Conservation (phyloP, 1,140 invertebrate genomes). For the Drepana arcuata region DNA sequence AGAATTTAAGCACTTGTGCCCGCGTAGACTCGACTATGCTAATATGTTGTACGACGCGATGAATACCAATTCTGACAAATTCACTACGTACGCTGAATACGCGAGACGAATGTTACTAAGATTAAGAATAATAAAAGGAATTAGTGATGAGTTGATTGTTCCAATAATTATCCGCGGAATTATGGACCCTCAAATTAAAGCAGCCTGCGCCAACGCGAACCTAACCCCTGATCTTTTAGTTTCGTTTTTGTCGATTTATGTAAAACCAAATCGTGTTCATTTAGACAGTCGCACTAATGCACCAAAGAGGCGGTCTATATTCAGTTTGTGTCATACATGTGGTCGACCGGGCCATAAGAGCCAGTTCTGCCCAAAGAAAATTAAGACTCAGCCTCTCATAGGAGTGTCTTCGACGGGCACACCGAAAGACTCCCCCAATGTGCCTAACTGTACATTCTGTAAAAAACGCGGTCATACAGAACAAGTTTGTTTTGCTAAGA, state of each 20-base stretch:
- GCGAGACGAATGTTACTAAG: slow-evolving; percentile 1
- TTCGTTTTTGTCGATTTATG: slow-evolving; percentile 4
- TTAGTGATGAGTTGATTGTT: not conserved
- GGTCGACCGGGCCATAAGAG: slow-evolving; percentile 4
- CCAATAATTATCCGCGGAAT: slow-evolving; percentile 4
- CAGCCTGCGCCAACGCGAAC: slow-evolving; percentile 2
- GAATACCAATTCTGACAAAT: slow-evolving; percentile 4
- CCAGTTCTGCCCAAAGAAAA: not conserved
- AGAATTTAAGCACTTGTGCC: slow-evolving; percentile 2
- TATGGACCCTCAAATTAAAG: slow-evolving; percentile 1
- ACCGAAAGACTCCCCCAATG: not conserved
- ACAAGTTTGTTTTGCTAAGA: slow-evolving; percentile 14
- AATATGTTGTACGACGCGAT: slow-evolving; percentile 2
- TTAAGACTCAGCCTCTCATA: not conserved
- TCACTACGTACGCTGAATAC: slow-evolving; percentile 1
- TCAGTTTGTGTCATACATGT: slow-evolving; percentile 7
- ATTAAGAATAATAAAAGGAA: slow-evolving; percentile 2
- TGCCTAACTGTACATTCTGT: slow-evolving; percentile 11
- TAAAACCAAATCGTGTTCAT: not conserved
- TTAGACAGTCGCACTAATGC: not conserved
- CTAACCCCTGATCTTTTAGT: not conserved
- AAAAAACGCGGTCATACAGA: slow-evolving; percentile 11
- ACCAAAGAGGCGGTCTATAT: not conserved
- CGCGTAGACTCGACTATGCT: slow-evolving; percentile 3
- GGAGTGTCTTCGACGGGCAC: too few species aligned